Evolutionary conservation across 2,888 invertebrate species (phyloP).

Genomic region (Tridacna gigas): DNA sequence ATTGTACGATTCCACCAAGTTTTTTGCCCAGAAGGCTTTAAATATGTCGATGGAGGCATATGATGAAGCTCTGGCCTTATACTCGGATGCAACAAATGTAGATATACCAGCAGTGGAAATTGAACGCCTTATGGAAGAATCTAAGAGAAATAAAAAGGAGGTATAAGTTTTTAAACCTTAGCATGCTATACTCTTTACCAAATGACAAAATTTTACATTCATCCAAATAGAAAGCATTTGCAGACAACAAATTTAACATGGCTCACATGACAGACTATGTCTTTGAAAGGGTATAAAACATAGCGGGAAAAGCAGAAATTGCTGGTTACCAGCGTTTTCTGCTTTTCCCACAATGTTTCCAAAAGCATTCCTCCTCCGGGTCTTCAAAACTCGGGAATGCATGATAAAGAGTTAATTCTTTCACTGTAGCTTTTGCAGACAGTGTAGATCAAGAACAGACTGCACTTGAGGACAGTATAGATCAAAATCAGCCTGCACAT

Average conservation of each 20-base stretch:
- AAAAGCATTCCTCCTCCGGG: no score
- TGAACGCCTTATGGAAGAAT: conserved; percentile 89
- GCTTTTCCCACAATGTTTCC: not conserved
- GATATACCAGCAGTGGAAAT: conserved; percentile 92
- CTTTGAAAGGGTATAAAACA: no score
- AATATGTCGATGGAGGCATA: conserved; percentile 91
- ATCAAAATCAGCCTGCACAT: no score
- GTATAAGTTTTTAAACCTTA: conserved; percentile 76
- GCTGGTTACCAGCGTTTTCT: not conserved
- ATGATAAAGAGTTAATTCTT: no score
- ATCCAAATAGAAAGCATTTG: no score
- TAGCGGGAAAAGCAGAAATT: not conserved
- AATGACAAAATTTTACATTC: no score
- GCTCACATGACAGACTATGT: no score
- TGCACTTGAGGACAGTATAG: not conserved
- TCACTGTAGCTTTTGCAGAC: no score
- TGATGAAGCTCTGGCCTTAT: conserved; percentile 92
- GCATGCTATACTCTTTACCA: no score
- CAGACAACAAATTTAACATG: no score
- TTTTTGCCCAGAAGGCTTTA: conserved; percentile 90
- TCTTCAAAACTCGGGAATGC: no score
- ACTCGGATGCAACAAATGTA: conserved; percentile 92
- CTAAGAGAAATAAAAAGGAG: conserved; percentile 89
- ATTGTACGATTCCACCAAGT: conserved; percentile 89
- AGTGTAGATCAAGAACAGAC: no score